A percentile compares a stretch with the other conserved stretches of the same genome.
phyloP scores from a whole-genome alignment of 1,140 invertebrate genomes.

The Drosophila suzukii region DNA sequence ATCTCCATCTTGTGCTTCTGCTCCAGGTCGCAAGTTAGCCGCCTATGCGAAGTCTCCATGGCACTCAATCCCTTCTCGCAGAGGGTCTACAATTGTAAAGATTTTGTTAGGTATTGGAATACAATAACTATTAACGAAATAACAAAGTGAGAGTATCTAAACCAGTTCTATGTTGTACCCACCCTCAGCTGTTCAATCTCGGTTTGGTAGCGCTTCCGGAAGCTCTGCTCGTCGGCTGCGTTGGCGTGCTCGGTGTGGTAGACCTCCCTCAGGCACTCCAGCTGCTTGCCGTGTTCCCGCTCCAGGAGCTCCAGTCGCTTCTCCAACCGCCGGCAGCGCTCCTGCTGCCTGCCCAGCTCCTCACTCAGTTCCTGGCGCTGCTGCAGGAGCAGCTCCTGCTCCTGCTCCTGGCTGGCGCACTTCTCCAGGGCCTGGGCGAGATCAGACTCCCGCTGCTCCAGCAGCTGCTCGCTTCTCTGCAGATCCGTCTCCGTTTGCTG shows the following conservation, averaged over 20 bases:
- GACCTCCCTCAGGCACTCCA: slow-evolving; percentile 89
- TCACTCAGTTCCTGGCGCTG: slow-evolving; percentile 83
- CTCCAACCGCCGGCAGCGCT: slow-evolving; percentile 89
- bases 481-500: slow-evolving; percentile 72
- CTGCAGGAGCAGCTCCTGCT: slow-evolving; percentile 66
- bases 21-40: slow-evolving; percentile 93
- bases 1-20: slow-evolving; percentile 92
- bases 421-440: slow-evolving; percentile 72
- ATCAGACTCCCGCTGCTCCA: slow-evolving; percentile 73
- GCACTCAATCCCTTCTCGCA: slow-evolving; percentile 94
- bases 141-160: too few species aligned
- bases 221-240: slow-evolving; percentile 87
- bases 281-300: slow-evolving; percentile 91
- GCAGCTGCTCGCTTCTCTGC: slow-evolving; percentile 65
- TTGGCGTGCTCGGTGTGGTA: slow-evolving; percentile 87
- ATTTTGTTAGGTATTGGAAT: neutral
- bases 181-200: slow-evolving; percentile 94
- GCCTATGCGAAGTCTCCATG: slow-evolving; percentile 95
- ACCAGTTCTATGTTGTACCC: slow-evolving; percentile 35
- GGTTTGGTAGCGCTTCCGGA: slow-evolving; percentile 91
- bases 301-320: slow-evolving; percentile 89
- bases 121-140: neutral
- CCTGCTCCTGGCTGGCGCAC: slow-evolving; percentile 69
- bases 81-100: slow-evolving; percentile 85
- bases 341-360: slow-evolving; percentile 86